Percentiles rank a stretch among this genome's conserved stretches.
These are phyloP conservation scores for Lithobates sylvaticus DNA, from an alignment of 2,797 vertebrate genomes.

Conservation along the genomic window DNA sequence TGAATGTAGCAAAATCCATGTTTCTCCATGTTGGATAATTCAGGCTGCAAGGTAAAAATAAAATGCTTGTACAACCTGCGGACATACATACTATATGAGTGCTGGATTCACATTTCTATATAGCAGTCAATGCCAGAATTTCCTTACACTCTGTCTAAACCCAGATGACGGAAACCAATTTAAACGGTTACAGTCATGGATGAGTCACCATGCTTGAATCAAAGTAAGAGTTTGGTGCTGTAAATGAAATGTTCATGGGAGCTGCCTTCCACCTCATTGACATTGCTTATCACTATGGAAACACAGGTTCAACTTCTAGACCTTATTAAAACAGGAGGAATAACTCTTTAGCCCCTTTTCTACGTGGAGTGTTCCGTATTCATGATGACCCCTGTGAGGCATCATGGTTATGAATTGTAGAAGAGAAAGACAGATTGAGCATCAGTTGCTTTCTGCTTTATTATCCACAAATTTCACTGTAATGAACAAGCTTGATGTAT, in stretches of 20 bases:
- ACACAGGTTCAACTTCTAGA: constrained; percentile 41
- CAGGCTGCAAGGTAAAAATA: too few species aligned
- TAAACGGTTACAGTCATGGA: constrained; percentile 13
- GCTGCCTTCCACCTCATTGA: constrained; percentile 26
- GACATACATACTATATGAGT: too few species aligned
- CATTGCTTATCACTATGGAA: constrained; percentile 49
- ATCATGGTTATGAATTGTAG: constrained; percentile 14
- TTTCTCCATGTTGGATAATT: too few species aligned
- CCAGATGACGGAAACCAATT: constrained; percentile 17
- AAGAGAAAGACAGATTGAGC: background rate
- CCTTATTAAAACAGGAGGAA: constrained; percentile 24
- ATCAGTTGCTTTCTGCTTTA: background rate
- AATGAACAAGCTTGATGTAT: background rate
- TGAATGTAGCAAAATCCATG: too few species aligned
- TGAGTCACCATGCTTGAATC: constrained; percentile 51
- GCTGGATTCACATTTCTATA: background rate
- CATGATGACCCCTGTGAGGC: constrained; percentile 49
- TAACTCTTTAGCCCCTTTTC: constrained; percentile 22
- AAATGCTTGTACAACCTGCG: too few species aligned
- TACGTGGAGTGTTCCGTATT: constrained; percentile 39
- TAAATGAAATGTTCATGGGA: constrained; percentile 51
- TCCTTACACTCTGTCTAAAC: background rate
- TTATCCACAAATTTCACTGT: background rate
- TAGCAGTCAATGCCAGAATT: background rate
- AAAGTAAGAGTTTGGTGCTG: constrained; percentile 42